Conservation (phyloP, 2,113 vertebrate genomes). For the Amblyornis subalaris region DNA sequence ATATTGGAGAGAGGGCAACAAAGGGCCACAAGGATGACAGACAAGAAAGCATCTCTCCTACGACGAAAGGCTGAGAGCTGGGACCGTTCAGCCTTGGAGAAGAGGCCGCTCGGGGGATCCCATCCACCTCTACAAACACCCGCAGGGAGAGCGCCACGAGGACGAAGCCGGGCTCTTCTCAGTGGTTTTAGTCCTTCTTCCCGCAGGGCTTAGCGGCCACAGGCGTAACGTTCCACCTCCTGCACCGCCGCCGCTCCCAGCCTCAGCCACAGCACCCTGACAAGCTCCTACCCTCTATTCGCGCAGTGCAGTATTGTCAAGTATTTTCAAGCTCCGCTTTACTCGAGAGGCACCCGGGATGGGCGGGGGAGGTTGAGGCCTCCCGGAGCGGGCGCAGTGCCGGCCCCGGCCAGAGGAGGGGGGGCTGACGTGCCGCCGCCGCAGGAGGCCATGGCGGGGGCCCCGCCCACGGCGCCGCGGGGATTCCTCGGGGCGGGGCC, state of each 20-base stretch:
- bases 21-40: neutral
- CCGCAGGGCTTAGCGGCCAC: too few relatives aligned
- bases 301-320: fast-evolving
- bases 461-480: neutral
- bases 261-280: neutral
- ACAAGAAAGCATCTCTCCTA: neutral
- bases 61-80: neutral
- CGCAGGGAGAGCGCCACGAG: neutral
- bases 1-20: neutral
- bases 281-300: fast-evolving
- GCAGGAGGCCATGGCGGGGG: neutral
- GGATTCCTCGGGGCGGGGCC: neutral
- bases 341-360: fast-evolving
- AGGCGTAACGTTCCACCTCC: neutral
- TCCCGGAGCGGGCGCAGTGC: too few relatives aligned
- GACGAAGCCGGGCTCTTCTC: neutral
- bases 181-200: neutral
- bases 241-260: neutral
- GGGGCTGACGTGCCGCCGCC: neutral
- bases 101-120: neutral
- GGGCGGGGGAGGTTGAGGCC: fast-evolving
- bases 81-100: too few relatives aligned
- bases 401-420: neutral
- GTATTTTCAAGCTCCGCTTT: fast-evolving
- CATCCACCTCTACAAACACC: neutral